Evolutionary conservation across 1,140 invertebrate genomes (phyloP), one percentile per base, ranked within the genome.

Genomic region (Meloidogyne exigua): DNA sequence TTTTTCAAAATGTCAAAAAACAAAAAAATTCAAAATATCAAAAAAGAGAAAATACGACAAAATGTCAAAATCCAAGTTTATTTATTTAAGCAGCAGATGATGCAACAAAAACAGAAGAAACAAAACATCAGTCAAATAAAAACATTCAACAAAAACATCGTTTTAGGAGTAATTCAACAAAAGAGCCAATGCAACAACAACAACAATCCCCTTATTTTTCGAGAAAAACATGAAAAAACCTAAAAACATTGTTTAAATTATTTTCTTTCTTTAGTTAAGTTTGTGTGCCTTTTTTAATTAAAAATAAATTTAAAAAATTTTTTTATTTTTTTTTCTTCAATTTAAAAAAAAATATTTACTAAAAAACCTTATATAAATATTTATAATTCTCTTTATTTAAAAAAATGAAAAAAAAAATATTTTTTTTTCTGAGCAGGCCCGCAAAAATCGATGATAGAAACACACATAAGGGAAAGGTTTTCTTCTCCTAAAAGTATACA

Each of bases 151-250:
- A 57, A 32, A 32, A 32, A 57, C 49, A 57, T 7, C 49, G 49
- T 57, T 57, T 57, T 57, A 57, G 49, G 21, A 57, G 49, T 57
- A 57, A 57, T 57, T 57, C 49, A 57, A 49, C 44, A 49, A 57
- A 57, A n/a, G 49, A 57, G n/a, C 49, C 49, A n/a, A 57, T 57
- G 49, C n/a, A 9, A 7, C 49, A 57, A 57, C n/a, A n/a, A 18
- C 44, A 13, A 57, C 49, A 57, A 57, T 57, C 49, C 18, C n/a
- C 49, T 21, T 57, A 57, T 57, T 57, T 57, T 7, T 57, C 49
- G 18, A 57, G n/a, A 57, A 57, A 57, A 57, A 57, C 15, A n/a
- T 57, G 18, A 57, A 57, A 57, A n/a, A 57, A 32, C 2, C 3
- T 7, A 39, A 39, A 39, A 32, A 32, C 28, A n/a, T 32, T 32